Conservation (phyloP, 2,888 invertebrate species). For the Steromphala cineraria region DNA sequence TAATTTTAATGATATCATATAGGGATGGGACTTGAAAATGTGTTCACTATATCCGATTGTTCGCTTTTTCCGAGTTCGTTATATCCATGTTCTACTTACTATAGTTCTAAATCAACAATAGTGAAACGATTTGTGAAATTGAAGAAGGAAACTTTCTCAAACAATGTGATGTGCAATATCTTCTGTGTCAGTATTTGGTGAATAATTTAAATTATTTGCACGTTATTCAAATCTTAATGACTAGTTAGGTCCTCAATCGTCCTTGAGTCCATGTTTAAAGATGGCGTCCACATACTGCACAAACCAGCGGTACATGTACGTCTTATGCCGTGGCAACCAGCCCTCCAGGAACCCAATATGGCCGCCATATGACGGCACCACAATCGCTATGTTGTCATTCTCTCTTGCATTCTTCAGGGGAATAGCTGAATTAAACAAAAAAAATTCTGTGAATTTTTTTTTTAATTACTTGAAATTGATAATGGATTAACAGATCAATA, state of each 20-base stretch:
- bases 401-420: conserved; percentile 72
- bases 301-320: conserved; percentile 70
- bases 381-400: conserved; percentile 73
- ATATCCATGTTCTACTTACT: too few species aligned
- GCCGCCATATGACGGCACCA: conserved; percentile 76
- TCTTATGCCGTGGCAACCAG: conserved; percentile 66
- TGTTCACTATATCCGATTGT: too few species aligned
- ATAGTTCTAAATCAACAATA: too few species aligned
- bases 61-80: too few species aligned
- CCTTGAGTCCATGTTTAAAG: conserved; percentile 57
- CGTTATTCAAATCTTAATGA: not conserved
- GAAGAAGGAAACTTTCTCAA: too few species aligned
- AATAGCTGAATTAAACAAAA: conserved; percentile 65
- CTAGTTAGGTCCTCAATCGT: conserved; percentile 11
- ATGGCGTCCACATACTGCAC: conserved; percentile 67
- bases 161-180: too few species aligned
- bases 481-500: not conserved
- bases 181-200: too few species aligned
- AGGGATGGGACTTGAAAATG: too few species aligned
- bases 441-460: not conserved
- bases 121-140: too few species aligned
- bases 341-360: conserved; percentile 77
- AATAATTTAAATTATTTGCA: too few species aligned
- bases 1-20: too few species aligned
- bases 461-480: not conserved